Evolutionary conservation across 2,113 vertebrate species (phyloP).

Genomic region (Entosphenus tridentatus): DNA sequence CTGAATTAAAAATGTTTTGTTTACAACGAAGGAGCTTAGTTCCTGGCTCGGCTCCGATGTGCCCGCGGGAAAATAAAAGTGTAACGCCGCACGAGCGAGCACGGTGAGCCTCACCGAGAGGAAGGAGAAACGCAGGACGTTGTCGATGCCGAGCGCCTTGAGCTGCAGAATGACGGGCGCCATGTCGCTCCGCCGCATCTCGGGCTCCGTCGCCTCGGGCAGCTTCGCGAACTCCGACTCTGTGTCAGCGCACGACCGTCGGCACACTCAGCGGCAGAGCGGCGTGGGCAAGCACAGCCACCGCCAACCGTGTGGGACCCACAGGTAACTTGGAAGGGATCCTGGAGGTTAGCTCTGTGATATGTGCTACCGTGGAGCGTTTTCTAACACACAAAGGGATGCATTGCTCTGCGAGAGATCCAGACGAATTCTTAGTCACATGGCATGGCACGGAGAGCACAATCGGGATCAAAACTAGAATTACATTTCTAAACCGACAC

Average conservation of each 20-base stretch:
- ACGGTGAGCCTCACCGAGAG: slow-evolving; percentile 48
- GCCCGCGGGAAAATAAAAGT: slow-evolving; percentile 2
- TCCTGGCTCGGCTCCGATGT: slow-evolving; percentile 2
- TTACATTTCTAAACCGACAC: too few relatives aligned
- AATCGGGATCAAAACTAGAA: too few relatives aligned
- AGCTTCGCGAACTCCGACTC: slow-evolving; percentile 89
- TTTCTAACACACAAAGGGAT: too few relatives aligned
- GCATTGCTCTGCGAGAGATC: too few relatives aligned
- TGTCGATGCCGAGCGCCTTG: slow-evolving; percentile 87
- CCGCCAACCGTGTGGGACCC: too few relatives aligned
- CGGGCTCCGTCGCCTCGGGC: slow-evolving; percentile 53
- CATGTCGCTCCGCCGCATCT: slow-evolving; percentile 93
- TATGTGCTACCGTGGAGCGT: too few relatives aligned
- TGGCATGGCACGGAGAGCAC: too few relatives aligned
- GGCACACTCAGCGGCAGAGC: too few relatives aligned
- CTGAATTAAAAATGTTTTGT: not conserved
- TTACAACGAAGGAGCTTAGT: not conserved
- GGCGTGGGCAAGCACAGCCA: too few relatives aligned
- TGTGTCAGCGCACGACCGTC: slow-evolving; percentile 14
- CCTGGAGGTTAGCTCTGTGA: too few relatives aligned
- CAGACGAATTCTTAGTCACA: too few relatives aligned
- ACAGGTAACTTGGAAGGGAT: too few relatives aligned
- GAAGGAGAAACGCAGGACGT: slow-evolving; percentile 86
- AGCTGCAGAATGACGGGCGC: slow-evolving; percentile 88
- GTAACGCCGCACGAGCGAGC: not conserved